Conservation (phyloP, 92 coral and sea anemone species). For the Siderastrea radians region DNA sequence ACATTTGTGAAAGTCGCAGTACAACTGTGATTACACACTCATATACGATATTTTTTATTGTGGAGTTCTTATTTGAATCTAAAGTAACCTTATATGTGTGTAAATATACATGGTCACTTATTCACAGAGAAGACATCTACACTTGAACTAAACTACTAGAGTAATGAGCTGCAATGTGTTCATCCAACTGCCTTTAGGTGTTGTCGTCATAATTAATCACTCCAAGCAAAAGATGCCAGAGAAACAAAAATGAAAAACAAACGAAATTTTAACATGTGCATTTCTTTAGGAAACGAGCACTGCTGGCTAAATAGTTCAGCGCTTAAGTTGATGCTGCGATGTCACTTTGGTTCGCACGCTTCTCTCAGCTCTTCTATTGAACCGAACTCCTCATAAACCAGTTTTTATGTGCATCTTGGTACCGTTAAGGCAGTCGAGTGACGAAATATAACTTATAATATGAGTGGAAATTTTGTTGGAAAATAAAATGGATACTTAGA, state of each 20-base stretch:
- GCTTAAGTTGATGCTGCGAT: background rate
- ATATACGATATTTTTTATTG: conserved; percentile 22
- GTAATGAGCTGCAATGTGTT: too few species aligned
- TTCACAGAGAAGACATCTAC: conserved; percentile 6
- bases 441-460: background rate
- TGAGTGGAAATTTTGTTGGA: background rate
- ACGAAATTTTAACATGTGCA: too few species aligned
- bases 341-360: background rate
- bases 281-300: too few species aligned
- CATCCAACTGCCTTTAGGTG: background rate
- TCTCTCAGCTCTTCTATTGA: background rate
- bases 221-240: too few species aligned
- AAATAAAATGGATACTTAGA: background rate
- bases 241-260: too few species aligned
- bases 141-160: background rate
- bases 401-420: background rate
- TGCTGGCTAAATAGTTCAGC: too few species aligned
- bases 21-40: background rate
- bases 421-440: background rate
- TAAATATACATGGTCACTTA: conserved; percentile 7
- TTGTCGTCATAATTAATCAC: background rate
- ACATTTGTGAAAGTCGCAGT: background rate
- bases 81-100: conserved; percentile 13
- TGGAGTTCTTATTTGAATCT: background rate
- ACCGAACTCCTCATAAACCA: too few species aligned